Conservation (phyloP, 2,797 vertebrate species). For the Phrynocephalus guinanensis region DNA sequence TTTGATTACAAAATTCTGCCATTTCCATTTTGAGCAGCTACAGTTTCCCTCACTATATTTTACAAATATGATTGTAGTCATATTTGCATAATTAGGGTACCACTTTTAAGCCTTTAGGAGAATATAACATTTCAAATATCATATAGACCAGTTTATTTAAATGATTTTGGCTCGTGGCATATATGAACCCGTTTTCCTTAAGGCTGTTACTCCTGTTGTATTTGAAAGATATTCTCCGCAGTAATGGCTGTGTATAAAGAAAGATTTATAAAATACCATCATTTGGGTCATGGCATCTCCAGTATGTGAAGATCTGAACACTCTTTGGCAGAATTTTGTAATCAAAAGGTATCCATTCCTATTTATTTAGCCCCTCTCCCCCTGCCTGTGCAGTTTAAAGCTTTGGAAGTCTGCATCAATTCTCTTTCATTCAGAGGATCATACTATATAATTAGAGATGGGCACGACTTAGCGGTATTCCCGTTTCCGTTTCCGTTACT, state of each 20-base stretch:
- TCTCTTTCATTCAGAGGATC: slow-evolving; percentile 31
- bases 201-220: background rate
- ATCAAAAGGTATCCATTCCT: background rate
- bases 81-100: background rate
- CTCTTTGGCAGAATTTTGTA: background rate
- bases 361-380: slow-evolving; percentile 15
- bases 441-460: slow-evolving; percentile 32
- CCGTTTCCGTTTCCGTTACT: too few species aligned
- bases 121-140: background rate
- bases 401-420: background rate
- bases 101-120: background rate
- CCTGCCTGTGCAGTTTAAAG: slow-evolving; percentile 30
- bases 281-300: background rate
- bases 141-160: background rate
- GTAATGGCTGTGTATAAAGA: background rate
- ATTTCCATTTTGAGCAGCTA: slow-evolving; percentile 11
- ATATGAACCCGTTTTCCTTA: slow-evolving; percentile 1
- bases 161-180: slow-evolving; percentile 1
- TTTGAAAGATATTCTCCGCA: background rate
- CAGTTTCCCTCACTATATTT: background rate
- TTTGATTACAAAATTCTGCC: rapidly evolving
- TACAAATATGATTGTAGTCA: background rate
- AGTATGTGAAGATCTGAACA: background rate
- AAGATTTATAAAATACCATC: background rate
- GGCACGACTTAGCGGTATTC: too few species aligned